phyloP scores from a whole-genome alignment of 2,888 invertebrate species.

The Pyrrhia umbra region DNA sequence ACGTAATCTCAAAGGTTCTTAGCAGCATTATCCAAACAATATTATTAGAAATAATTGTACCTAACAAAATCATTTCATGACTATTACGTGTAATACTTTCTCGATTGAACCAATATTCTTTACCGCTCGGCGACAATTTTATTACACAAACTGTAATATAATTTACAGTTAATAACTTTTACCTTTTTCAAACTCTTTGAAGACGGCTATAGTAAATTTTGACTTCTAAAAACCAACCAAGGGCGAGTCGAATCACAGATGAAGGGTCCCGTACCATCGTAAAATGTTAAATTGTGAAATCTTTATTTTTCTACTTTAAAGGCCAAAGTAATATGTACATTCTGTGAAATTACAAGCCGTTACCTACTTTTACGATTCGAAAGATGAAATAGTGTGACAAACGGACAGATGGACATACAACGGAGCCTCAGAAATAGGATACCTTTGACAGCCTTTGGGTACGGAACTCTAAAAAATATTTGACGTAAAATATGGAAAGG shows the following conservation, averaged over 20 bases:
- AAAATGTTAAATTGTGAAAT: neutral
- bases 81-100: conserved; percentile 7
- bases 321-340: no score
- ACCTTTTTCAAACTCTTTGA: conserved; percentile 36
- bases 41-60: neutral
- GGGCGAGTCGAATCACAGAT: neutral
- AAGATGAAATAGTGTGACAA: neutral
- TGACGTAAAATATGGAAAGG: conserved; percentile 58
- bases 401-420: neutral
- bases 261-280: neutral
- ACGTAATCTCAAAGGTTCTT: neutral
- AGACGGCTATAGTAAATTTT: conserved; percentile 44
- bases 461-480: neutral
- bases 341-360: no score
- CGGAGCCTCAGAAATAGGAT: neutral
- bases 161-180: conserved; percentile 23
- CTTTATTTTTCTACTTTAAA: no score
- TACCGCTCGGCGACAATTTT: conserved; percentile 27
- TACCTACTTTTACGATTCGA: no score
- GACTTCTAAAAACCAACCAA: conserved; percentile 36
- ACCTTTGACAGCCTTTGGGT: no score
- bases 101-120: conserved; percentile 6
- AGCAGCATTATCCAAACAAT: neutral
- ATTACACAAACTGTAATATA: conserved; percentile 30
- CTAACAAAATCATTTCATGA: neutral